A percentile compares a stretch with the other conserved stretches of the same genome.
phyloP scores from a whole-genome alignment of 2,113 vertebrate species.

The Aythya baeri region DNA sequence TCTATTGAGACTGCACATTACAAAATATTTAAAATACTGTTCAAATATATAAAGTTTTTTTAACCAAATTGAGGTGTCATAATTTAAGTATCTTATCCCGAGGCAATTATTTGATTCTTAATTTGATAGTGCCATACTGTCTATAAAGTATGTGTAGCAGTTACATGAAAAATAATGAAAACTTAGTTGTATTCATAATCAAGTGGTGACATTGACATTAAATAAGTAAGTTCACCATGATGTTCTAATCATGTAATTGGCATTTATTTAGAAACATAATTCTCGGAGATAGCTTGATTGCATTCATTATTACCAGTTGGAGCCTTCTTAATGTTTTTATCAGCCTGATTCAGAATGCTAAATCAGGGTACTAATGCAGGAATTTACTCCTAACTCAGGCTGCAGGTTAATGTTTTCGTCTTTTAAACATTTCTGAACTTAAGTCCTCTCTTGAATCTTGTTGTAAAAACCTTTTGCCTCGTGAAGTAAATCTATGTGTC shows the following conservation, averaged over 20 bases:
- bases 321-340: not conserved
- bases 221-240: not conserved
- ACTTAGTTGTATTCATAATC: not conserved
- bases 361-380: not conserved
- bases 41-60: not conserved
- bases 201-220: not conserved
- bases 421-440: not conserved
- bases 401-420: not conserved
- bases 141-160: not conserved
- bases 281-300: conserved; percentile 5
- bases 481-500: not conserved
- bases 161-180: not conserved
- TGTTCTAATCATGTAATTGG: conserved; percentile 15
- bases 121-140: not conserved
- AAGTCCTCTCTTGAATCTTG: not conserved
- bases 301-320: conserved; percentile 23
- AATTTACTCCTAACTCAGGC: not conserved
- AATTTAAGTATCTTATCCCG: not conserved
- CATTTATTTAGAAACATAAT: conserved; percentile 35
- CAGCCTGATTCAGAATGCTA: not conserved
- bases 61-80: not conserved
- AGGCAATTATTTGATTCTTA: not conserved
- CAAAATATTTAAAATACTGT: not conserved
- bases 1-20: not conserved
- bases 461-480: not conserved